Base-by-base conservation (phyloP, 2,797 vertebrate genomes). In the Pitangus sulphuratus region DNA sequence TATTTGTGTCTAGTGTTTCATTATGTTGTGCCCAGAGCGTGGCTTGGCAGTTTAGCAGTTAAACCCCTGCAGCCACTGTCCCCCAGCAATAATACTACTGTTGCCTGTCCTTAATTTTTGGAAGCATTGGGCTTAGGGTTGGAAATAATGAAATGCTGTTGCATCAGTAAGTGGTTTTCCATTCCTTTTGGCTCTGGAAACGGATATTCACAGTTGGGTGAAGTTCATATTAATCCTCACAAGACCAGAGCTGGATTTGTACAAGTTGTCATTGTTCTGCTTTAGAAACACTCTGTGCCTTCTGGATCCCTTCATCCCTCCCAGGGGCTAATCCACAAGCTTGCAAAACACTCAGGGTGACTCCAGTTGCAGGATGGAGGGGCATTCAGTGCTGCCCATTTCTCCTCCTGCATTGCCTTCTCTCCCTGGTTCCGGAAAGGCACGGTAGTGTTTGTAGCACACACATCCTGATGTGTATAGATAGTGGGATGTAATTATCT, bases 141-240 rank as follows among this genome's bases (percentile, higher is more conserved):
- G 89, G 65, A 79, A 95, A 92, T 95, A 96, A 93, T 86, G 88
- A 96, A 94, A 79, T 90, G 37, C 86, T 91, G 56, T 96, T 95
- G 86, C 91, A 91, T 96, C 89, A 87, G 83, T 92, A 91, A 89
- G 76, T 96, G 93, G 81, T 90, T 96, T 97, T 97, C 90, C 91
- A 28, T 96, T 97, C 50, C 61, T 96, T 89, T 97, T 96, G 94
- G 93, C 93, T 94, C 90, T 96, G 72, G 89, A 95, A 96, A 86
- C 1, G 3, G 77, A 87, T 94, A 84, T 96, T 95, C 90, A 96
- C 95, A 95, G 95, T 87, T 94, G 95, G 91, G 68, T 94, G 96
- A 97, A 95, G 89, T 96, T 96, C 65, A 79, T 94, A 96, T 97
- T 97, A 97, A 97, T 97, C 93, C 94, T 92, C 72, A 74, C 84